These are phyloP conservation scores for Acanthoscelides obtectus DNA, from an alignment of 2,888 invertebrate species.

Conservation along the genomic window DNA sequence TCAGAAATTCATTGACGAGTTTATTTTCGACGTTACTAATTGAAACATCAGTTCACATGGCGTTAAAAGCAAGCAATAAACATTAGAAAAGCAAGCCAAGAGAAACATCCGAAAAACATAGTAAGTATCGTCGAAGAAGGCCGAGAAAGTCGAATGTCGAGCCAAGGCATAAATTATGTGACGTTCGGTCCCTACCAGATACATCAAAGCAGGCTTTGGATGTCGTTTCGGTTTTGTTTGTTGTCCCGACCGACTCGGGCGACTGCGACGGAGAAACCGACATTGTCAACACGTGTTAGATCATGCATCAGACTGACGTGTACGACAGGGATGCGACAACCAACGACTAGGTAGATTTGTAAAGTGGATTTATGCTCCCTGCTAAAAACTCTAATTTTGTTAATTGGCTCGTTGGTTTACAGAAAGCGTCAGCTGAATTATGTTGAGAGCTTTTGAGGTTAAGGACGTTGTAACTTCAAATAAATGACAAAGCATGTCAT, in stretches of 20 bases:
- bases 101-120: background rate
- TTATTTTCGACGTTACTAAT: background rate
- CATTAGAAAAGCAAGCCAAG: background rate
- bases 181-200: constrained; percentile 11
- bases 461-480: no score
- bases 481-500: no score
- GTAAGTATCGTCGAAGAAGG: constrained; percentile 3
- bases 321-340: constrained; percentile 32
- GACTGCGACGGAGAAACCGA: background rate
- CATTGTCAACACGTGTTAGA: constrained; percentile 35
- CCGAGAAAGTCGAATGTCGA: constrained; percentile 10
- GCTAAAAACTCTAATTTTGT: constrained; percentile 36
- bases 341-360: constrained; percentile 39
- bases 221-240: constrained; percentile 27
- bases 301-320: constrained; percentile 27
- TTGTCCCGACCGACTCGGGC: constrained; percentile 9
- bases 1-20: no score
- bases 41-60: background rate
- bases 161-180: constrained; percentile 27
- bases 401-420: constrained; percentile 26
- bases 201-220: constrained; percentile 32
- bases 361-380: constrained; percentile 41
- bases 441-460: background rate
- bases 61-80: background rate
- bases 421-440: constrained; percentile 2